Evolutionary conservation across 1,140 invertebrate species (phyloP).

Genomic region (Drosophila repletoides): DNA sequence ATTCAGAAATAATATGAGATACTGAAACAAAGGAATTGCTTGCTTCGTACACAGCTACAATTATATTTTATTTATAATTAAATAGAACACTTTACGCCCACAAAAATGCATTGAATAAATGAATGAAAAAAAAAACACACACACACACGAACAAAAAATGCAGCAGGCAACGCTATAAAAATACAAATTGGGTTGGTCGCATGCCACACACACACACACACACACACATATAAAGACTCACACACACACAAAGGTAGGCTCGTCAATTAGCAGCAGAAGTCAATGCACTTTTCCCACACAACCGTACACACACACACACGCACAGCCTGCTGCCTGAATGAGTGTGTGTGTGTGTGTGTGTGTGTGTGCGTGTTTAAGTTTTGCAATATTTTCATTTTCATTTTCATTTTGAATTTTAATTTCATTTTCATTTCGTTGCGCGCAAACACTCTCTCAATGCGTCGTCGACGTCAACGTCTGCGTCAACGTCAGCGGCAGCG

Average conservation of each 20-base stretch:
- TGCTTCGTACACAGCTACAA: too few relatives aligned
- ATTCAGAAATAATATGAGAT: too few relatives aligned
- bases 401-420: constrained; percentile 71
- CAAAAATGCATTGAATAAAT: too few relatives aligned
- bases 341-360: constrained; percentile 28
- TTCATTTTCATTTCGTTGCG: constrained; percentile 56
- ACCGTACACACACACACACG: not conserved
- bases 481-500: constrained; percentile 33
- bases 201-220: constrained; percentile 33
- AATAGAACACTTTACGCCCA: too few relatives aligned
- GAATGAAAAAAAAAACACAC: constrained; percentile 21
- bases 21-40: too few relatives aligned
- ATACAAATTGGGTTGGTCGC: constrained; percentile 56
- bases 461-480: constrained; percentile 11
- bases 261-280: constrained; percentile 37
- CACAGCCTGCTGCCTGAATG: constrained; percentile 3
- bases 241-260: constrained; percentile 20
- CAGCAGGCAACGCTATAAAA: constrained; percentile 23
- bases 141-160: not conserved
- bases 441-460: constrained; percentile 20
- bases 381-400: constrained; percentile 79
- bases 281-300: constrained; percentile 62
- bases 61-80: too few relatives aligned
- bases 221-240: not conserved
- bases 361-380: constrained; percentile 63